phyloP scores from a whole-genome alignment of 2,113 vertebrate species.

The Colaptes auratus region DNA sequence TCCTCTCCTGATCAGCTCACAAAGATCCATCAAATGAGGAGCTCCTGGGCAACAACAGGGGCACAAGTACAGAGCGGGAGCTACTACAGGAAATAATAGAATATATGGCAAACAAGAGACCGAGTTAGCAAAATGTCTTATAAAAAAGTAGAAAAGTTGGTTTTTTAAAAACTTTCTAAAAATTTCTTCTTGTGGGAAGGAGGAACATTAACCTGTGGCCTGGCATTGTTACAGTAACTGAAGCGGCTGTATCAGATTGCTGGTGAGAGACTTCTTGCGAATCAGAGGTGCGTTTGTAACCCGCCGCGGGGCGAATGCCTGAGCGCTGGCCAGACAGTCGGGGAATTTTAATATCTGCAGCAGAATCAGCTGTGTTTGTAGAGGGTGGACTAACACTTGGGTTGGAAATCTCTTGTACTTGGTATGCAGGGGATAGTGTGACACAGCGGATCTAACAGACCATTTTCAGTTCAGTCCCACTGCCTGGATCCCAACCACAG shows the following conservation, averaged over 20 bases:
- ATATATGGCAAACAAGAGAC: slow-evolving; percentile 38
- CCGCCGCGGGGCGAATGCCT: background rate
- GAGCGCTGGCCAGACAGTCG: slow-evolving; percentile 7
- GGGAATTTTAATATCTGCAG: slow-evolving; percentile 14
- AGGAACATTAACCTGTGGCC: background rate
- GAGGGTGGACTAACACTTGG: slow-evolving; percentile 1
- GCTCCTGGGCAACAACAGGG: background rate
- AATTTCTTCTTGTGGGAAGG: background rate
- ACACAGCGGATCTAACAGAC: background rate
- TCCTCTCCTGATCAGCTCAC: background rate
- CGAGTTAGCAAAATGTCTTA: slow-evolving; percentile 69
- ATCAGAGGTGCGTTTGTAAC: background rate
- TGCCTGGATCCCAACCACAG: background rate
- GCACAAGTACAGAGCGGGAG: background rate
- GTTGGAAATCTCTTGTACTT: background rate
- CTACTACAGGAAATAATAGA: background rate
- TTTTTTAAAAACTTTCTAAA: slow-evolving; percentile 62
- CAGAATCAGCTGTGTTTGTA: slow-evolving; percentile 27
- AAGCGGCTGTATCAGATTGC: background rate
- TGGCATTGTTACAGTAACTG: background rate
- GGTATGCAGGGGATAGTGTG: background rate
- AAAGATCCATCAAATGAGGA: background rate
- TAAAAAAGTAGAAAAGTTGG: slow-evolving; percentile 74
- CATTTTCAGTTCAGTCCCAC: background rate
- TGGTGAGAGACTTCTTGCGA: background rate